These are phyloP conservation scores for Gymnothorax javanicus DNA, from an alignment of 2,797 vertebrate genomes.

Conservation along the genomic window DNA sequence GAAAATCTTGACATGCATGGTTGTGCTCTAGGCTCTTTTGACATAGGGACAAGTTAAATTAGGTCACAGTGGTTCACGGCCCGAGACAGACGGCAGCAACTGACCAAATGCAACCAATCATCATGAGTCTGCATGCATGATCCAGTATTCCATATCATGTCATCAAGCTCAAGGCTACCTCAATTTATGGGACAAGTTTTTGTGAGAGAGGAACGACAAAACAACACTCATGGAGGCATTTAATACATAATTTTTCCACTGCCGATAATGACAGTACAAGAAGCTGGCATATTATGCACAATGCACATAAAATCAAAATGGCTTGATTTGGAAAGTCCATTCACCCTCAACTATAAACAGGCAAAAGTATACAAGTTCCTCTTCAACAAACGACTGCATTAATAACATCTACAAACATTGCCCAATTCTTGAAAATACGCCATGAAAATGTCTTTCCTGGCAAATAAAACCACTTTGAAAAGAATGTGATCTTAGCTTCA, in stretches of 20 bases:
- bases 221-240: neutral
- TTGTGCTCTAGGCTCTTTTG: neutral
- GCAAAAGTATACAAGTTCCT: too few relatives aligned
- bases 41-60: neutral
- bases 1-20: constrained; percentile 7
- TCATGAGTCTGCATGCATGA: neutral
- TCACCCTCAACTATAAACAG: too few relatives aligned
- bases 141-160: neutral
- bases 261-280: neutral
- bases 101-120: neutral
- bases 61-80: neutral
- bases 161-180: neutral
- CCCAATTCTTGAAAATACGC: too few relatives aligned
- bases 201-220: neutral
- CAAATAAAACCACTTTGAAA: too few relatives aligned
- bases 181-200: neutral
- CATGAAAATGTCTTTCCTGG: too few relatives aligned
- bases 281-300: too few relatives aligned
- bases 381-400: too few relatives aligned
- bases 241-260: neutral
- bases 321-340: too few relatives aligned
- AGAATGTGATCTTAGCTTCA: too few relatives aligned
- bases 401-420: too few relatives aligned
- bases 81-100: neutral
- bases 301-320: too few relatives aligned